Evolutionary conservation across 2,888 invertebrate species (phyloP).

Genomic region (Synergus gifuensis): DNA sequence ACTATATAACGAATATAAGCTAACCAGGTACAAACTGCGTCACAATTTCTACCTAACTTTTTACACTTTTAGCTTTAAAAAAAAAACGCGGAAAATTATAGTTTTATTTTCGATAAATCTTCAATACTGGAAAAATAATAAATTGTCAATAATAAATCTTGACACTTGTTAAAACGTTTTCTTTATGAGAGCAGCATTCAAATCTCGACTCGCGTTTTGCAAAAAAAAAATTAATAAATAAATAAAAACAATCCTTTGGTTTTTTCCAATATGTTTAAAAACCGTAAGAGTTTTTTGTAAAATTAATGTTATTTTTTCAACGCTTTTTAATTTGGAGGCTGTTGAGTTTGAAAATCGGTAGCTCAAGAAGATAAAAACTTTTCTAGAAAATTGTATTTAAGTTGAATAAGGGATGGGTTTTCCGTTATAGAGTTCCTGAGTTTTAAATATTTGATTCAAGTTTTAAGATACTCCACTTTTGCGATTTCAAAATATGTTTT

Average conservation of each 20-base stretch:
- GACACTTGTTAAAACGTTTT: neutral
- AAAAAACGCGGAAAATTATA: neutral
- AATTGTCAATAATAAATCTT: constrained; percentile 5
- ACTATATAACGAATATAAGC: constrained; percentile 9
- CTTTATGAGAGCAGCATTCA: neutral
- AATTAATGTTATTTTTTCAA: too few relatives aligned
- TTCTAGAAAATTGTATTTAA: neutral
- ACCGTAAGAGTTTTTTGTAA: too few relatives aligned
- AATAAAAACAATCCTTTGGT: too few relatives aligned
- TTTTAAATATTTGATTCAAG: neutral
- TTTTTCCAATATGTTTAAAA: too few relatives aligned
- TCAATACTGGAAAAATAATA: constrained; percentile 1
- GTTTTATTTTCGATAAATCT: neutral
- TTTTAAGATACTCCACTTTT: neutral
- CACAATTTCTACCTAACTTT: neutral
- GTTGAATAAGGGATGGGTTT: neutral
- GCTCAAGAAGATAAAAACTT: too few relatives aligned
- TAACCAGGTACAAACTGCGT: neutral
- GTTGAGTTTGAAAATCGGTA: too few relatives aligned
- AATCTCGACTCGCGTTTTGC: neutral
- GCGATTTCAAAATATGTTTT: neutral
- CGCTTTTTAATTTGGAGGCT: too few relatives aligned
- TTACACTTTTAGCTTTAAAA: neutral
- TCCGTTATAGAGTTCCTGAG: neutral
- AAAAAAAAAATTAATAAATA: too few relatives aligned